Evolutionary conservation across 2,888 invertebrate genomes (phyloP).

Genomic region (Cantharis flavilabris): DNA sequence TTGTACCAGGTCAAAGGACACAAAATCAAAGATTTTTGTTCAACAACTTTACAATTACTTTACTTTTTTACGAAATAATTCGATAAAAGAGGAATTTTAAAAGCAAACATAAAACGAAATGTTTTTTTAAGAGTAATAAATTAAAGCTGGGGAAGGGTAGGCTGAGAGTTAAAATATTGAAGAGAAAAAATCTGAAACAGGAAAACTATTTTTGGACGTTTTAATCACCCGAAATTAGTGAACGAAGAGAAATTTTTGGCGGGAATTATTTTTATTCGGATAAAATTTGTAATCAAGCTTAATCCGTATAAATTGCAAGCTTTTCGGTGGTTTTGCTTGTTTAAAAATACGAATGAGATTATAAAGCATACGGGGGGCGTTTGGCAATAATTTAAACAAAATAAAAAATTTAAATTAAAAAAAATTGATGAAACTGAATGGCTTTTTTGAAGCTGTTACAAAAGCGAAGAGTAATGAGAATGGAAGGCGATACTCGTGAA

Average conservation of each 20-base stretch:
- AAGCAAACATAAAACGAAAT: background rate
- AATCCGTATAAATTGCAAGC: background rate
- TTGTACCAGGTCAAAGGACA: background rate
- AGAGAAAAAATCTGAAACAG: background rate
- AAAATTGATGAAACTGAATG: too few species aligned
- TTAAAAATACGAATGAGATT: background rate
- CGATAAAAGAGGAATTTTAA: background rate
- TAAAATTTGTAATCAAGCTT: background rate
- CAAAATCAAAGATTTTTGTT: background rate
- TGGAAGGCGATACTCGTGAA: background rate
- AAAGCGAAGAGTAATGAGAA: background rate
- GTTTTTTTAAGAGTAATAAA: background rate
- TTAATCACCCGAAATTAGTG: background rate
- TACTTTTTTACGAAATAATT: background rate
- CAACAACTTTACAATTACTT: background rate
- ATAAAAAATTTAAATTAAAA: too few species aligned
- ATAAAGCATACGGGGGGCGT: background rate
- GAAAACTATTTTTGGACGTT: background rate
- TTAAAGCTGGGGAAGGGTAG: background rate
- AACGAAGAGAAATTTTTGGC: background rate
- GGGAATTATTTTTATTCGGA: background rate
- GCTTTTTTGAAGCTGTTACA: background rate
- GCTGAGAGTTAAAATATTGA: background rate
- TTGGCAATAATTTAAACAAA: background rate
- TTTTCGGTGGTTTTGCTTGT: background rate